phyloP scores from a whole-genome alignment of 2,888 invertebrate genomes.

The Acholoe squamosa region DNA sequence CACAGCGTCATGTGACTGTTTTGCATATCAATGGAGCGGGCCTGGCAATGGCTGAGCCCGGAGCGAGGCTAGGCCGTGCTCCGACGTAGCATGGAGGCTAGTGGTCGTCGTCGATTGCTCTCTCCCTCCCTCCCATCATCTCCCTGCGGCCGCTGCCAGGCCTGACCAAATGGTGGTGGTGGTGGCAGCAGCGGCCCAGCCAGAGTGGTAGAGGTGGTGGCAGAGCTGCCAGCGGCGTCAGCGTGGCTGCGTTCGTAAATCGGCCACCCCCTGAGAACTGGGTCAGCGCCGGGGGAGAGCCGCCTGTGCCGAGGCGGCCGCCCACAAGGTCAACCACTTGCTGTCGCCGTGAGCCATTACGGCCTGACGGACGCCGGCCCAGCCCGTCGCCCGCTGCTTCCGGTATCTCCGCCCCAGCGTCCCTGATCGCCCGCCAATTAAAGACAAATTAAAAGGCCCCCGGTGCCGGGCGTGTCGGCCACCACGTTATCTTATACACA shows the following conservation, averaged over 20 bases:
- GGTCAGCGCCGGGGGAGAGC: conserved; percentile 29
- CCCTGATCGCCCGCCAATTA: conserved; percentile 27
- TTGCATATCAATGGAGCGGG: conserved; percentile 60
- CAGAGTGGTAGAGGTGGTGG: background rate
- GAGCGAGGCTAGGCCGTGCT: conserved; percentile 32
- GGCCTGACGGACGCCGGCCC: background rate
- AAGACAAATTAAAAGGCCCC: conserved; percentile 47
- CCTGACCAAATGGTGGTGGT: too few relatives aligned
- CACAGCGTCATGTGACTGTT: conserved; percentile 50
- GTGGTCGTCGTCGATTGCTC: background rate
- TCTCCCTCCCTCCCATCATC: background rate
- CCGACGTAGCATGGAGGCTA: background rate
- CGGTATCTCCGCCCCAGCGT: conserved; percentile 23
- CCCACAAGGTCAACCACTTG: conserved; percentile 47
- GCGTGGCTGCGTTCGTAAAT: conserved; percentile 35
- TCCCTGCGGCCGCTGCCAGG: background rate
- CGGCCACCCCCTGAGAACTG: conserved; percentile 38
- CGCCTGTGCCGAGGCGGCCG: background rate
- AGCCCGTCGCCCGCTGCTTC: conserved; percentile 1
- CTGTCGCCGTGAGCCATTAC: conserved; percentile 47
- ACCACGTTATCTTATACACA: conserved; percentile 4
- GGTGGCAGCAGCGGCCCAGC: background rate
- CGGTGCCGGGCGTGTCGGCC: background rate
- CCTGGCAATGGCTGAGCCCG: conserved; percentile 36
- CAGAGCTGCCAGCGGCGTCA: background rate